Percentiles rank a stretch among this genome's conserved stretches.
Evolutionary conservation across 2,113 vertebrate genomes (phyloP).

Genomic region (Proterorhinus semilunaris): DNA sequence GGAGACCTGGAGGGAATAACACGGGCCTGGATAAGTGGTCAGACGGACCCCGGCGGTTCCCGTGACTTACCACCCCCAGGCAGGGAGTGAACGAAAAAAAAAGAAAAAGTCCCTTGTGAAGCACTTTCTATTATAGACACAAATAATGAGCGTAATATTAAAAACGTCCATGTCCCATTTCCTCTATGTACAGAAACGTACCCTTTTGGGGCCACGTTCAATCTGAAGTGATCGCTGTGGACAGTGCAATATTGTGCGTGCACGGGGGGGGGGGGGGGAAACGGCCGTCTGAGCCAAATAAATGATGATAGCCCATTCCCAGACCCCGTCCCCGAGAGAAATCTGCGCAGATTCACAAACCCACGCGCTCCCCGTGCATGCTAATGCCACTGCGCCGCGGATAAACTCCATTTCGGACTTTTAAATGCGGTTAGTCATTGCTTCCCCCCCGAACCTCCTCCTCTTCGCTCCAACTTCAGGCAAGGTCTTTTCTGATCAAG

Average conservation of each 20-base stretch:
- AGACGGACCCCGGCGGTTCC: too few relatives aligned
- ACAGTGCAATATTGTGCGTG: slow-evolving; percentile 35
- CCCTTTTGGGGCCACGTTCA: slow-evolving; percentile 39
- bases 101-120: too few relatives aligned
- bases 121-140: not conserved
- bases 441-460: slow-evolving; percentile 30
- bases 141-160: not conserved
- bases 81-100: too few relatives aligned
- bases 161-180: not conserved
- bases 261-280: not conserved
- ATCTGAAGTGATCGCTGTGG: slow-evolving; percentile 60
- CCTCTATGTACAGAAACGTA: slow-evolving; percentile 18
- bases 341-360: slow-evolving; percentile 62
- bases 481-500: slow-evolving; percentile 70
- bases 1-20: too few relatives aligned
- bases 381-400: slow-evolving; percentile 61
- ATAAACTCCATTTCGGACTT: slow-evolving; percentile 66
- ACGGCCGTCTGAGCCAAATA: slow-evolving; percentile 58
- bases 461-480: slow-evolving; percentile 51
- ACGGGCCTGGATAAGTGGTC: too few relatives aligned
- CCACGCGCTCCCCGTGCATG: slow-evolving; percentile 51
- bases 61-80: too few relatives aligned
- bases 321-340: slow-evolving; percentile 56
- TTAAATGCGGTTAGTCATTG: slow-evolving; percentile 55
- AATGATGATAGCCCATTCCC: slow-evolving; percentile 55